Evolutionary conservation across 1,140 invertebrate species (phyloP), one percentile per base, ranked within the genome.

Genomic region (Antheraea pernyi): DNA sequence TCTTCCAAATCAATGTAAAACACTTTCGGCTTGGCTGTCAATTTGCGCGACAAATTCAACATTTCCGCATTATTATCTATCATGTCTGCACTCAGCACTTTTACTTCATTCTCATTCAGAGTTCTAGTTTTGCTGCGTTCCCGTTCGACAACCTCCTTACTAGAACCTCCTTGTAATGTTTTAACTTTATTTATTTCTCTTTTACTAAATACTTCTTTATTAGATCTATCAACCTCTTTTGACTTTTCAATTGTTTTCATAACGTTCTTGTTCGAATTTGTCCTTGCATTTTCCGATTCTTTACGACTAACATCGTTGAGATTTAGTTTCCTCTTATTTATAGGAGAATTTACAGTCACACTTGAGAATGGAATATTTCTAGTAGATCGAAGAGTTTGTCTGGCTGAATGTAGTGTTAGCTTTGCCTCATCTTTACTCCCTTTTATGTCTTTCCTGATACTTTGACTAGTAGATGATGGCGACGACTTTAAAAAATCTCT

Each of bases 341-440:
- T 74, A 13, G 91, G 92, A 11, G 92, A 93, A 77, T 89, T 92
- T 0, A 90, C 83, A 22, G 86, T 91, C 0, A 92, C 80, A 71
- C 88, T 91, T n/a, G 77, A 59, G 69, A 19, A 72, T 60, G 68
- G 79, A 66, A 76, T 70, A 64, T 72, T 73, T 80, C 75, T 84
- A 18, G 53, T 39, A 3, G 30, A 11, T 19, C 48, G 48, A 37
- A 22, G 19, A 36, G 58, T 67, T 36, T 11, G 37, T 59, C 37
- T 67, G 0, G 65, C 7, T 67, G 16, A 46, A 48, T n/a, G 67
- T 72, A 3, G 68, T 6, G 37, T 66, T 22, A 67, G 18, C 13
- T 69, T 75, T 48, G 53, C 19, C 5, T 78, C 72, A 0, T 58
- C 6, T 65, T 73, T 65, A 59, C 37, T 53, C 13, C 9, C 46